Conservation (phyloP, 2,113 vertebrate genomes). For the Hypanus sabinus region DNA sequence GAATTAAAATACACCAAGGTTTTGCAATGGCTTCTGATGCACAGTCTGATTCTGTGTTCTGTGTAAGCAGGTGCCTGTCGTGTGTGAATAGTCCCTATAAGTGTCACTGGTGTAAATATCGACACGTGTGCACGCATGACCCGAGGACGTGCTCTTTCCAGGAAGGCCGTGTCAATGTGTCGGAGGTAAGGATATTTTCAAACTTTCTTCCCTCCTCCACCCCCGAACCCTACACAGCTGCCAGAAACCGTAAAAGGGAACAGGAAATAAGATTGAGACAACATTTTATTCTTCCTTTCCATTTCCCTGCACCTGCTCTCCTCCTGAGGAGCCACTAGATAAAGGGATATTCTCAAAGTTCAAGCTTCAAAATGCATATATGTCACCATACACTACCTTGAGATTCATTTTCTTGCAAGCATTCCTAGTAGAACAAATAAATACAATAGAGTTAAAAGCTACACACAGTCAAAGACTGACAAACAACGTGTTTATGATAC, state of each 20-base stretch:
- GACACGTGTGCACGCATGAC: conserved; percentile 89
- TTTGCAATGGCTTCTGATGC: not conserved
- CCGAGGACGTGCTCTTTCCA: conserved; percentile 92
- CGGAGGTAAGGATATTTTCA: conserved; percentile 66
- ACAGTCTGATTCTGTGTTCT: conserved; percentile 9
- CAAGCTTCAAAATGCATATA: no score
- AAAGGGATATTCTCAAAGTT: not conserved
- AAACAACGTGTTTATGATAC: not conserved
- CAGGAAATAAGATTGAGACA: not conserved
- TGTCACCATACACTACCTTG: no score
- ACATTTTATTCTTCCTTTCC: no score
- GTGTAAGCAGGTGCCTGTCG: conserved; percentile 72
- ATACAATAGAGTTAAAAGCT: no score
- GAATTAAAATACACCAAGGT: not conserved
- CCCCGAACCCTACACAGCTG: not conserved
- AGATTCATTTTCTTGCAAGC: no score
- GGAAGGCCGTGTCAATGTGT: conserved; percentile 85
- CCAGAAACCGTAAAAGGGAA: not conserved
- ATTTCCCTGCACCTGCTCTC: not conserved
- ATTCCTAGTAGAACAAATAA: no score
- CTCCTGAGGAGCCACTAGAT: no score
- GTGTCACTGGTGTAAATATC: conserved; percentile 98
- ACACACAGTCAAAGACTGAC: no score
- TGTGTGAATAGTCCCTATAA: conserved; percentile 91
- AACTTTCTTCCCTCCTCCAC: no score